Evolutionary conservation across 2,113 vertebrate species (phyloP).

Genomic region (Holacanthus passer): DNA sequence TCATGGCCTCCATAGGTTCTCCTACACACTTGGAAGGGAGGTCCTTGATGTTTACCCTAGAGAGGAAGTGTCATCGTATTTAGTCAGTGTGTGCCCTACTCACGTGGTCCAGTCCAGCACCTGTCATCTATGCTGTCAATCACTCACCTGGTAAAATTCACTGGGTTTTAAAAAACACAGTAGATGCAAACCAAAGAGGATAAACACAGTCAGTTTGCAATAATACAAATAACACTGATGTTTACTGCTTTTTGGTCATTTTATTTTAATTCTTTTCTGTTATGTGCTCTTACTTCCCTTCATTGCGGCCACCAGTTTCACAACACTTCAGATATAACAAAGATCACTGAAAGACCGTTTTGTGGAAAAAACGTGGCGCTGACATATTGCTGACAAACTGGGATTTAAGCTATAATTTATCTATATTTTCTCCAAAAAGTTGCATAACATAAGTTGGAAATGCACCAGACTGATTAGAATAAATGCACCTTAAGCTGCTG

Average conservation of each 20-base stretch:
- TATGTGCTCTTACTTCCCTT: background rate
- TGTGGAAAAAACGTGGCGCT: background rate
- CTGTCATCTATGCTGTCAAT: no score
- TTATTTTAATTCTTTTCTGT: background rate
- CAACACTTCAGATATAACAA: background rate
- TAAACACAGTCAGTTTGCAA: background rate
- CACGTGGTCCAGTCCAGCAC: no score
- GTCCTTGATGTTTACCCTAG: no score
- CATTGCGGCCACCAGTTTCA: background rate
- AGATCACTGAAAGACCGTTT: background rate
- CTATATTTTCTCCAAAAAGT: background rate
- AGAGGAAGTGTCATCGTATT: no score
- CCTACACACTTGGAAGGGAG: no score
- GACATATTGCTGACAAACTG: background rate
- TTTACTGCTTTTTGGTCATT: background rate
- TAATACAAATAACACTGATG: background rate
- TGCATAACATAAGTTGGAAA: background rate
- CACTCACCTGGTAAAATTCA: no score
- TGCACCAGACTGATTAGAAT: background rate
- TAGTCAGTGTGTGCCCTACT: no score
- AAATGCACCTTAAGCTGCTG: background rate
- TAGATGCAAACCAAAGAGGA: background rate
- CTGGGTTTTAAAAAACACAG: background rate
- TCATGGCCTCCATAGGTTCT: no score
- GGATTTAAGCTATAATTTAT: background rate